These are phyloP conservation scores for Spinus olivaceus DNA, from an alignment of 2,797 vertebrate species.

Conservation along the genomic window DNA sequence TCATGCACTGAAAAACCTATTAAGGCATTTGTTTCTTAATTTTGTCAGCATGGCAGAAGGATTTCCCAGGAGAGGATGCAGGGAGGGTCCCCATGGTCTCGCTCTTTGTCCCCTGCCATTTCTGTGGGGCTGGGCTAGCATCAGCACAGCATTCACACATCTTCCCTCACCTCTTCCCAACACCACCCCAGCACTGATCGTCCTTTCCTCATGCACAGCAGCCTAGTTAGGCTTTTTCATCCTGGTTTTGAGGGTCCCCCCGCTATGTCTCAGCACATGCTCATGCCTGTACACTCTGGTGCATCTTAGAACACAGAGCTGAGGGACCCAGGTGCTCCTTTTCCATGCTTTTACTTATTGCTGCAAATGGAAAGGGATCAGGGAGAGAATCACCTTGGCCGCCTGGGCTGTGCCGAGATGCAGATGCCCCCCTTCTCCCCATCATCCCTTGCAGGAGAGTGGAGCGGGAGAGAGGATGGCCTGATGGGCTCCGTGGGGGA, in stretches of 20 bases:
- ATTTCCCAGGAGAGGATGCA: background rate
- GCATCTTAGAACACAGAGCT: background rate
- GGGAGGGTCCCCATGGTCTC: rapidly evolving
- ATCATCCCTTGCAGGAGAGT: background rate
- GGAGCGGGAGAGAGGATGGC: rapidly evolving
- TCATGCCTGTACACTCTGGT: rapidly evolving
- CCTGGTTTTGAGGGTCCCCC: background rate
- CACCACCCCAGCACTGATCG: rapidly evolving
- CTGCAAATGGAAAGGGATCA: rapidly evolving
- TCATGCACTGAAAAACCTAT: background rate
- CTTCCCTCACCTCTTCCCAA: background rate
- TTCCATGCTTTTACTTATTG: background rate
- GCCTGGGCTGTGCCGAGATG: background rate
- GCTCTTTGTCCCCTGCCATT: background rate
- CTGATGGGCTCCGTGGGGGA: background rate
- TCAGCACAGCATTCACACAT: background rate
- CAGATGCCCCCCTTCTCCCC: background rate
- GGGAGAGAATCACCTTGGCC: background rate
- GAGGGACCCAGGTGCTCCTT: background rate
- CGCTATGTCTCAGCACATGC: rapidly evolving
- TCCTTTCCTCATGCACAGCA: background rate
- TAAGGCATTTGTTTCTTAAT: background rate
- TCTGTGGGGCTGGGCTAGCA: background rate
- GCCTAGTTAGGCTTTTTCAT: background rate
- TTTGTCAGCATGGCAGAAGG: background rate